Percentiles rank a stretch among this genome's conserved stretches.
Conservation (phyloP, 2,888 invertebrate species). For the Toxonevra muliebris region DNA sequence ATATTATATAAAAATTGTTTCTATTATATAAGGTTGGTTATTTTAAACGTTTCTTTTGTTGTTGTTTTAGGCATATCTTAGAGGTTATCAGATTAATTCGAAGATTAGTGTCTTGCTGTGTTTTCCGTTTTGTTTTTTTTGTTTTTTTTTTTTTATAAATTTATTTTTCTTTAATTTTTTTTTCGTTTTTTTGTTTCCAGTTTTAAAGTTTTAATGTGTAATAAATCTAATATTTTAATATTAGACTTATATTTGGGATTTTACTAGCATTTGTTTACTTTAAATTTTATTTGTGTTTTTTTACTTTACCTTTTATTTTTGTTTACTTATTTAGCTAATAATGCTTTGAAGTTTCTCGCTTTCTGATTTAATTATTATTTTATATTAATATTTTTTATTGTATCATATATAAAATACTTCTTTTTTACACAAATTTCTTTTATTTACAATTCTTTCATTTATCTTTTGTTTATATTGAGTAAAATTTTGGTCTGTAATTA, state of each 20-base stretch:
- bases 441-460: not conserved
- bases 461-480: constrained; percentile 4
- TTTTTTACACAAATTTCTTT: constrained; percentile 2
- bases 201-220: constrained; percentile 25
- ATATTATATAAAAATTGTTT: not conserved
- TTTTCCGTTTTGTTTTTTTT: constrained; percentile 21
- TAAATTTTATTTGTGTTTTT: constrained; percentile 2
- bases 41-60: constrained; percentile 10
- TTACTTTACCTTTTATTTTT: not conserved
- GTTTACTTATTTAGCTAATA: constrained; percentile 18
- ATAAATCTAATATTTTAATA: constrained; percentile 6
- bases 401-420: not conserved
- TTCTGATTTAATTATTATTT: not conserved
- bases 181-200: constrained; percentile 10
- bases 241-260: constrained; percentile 18
- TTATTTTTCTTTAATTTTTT: constrained; percentile 9
- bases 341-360: constrained; percentile 21
- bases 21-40: not conserved
- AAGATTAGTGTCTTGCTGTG: not conserved
- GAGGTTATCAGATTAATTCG: constrained; percentile 20
- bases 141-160: constrained; percentile 18
- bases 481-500: constrained; percentile 21
- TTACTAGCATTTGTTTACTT: constrained; percentile 21
- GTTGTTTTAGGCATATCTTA: constrained; percentile 23
- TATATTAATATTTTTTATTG: constrained; percentile 5